Percentiles rank a stretch among this genome's conserved stretches.
phyloP scores from a whole-genome alignment of 2,113 vertebrate species.

The Sinocyclocheilus maitianheensis region DNA sequence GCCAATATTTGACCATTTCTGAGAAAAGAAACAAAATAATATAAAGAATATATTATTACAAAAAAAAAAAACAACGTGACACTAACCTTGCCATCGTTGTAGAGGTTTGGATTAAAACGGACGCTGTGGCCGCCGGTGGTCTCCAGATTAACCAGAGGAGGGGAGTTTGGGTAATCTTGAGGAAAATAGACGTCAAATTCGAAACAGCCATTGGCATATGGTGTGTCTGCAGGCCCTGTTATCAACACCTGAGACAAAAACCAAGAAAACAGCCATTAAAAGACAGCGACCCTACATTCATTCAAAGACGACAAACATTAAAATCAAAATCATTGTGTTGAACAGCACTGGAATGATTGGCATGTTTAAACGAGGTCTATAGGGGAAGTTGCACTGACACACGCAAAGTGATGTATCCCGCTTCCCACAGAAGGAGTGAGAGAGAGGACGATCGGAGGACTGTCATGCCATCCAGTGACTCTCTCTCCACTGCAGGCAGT shows the following conservation, averaged over 20 bases:
- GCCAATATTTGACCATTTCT: too few relatives aligned
- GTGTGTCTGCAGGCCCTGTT: slow-evolving; percentile 96
- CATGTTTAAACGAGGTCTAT: not conserved
- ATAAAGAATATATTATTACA: too few relatives aligned
- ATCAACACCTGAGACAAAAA: slow-evolving; percentile 86
- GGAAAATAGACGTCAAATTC: slow-evolving; percentile 99
- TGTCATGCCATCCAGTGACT: slow-evolving; percentile 24
- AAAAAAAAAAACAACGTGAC: too few relatives aligned
- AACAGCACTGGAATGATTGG: not conserved
- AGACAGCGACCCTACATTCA: too few relatives aligned
- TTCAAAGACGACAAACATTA: not conserved
- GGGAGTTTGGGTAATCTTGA: slow-evolving; percentile 98
- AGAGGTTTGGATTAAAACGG: slow-evolving; percentile 98
- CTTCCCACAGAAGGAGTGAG: not conserved
- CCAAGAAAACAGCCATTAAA: not conserved
- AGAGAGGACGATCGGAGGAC: not conserved
- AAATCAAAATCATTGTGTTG: not conserved
- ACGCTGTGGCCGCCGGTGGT: slow-evolving; percentile 97
- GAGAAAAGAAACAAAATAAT: too few relatives aligned
- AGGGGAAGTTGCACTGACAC: not conserved
- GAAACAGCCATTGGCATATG: slow-evolving; percentile 97
- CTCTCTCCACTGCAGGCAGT: slow-evolving; percentile 40
- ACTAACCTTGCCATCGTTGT: slow-evolving; percentile 97
- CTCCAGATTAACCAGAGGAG: slow-evolving; percentile 97
- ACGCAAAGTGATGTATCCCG: not conserved